Percentiles rank a stretch among this genome's conserved stretches.
These are phyloP conservation scores for Eutrigla gurnardus DNA, from an alignment of 2,797 vertebrate genomes.

Conservation along the genomic window DNA sequence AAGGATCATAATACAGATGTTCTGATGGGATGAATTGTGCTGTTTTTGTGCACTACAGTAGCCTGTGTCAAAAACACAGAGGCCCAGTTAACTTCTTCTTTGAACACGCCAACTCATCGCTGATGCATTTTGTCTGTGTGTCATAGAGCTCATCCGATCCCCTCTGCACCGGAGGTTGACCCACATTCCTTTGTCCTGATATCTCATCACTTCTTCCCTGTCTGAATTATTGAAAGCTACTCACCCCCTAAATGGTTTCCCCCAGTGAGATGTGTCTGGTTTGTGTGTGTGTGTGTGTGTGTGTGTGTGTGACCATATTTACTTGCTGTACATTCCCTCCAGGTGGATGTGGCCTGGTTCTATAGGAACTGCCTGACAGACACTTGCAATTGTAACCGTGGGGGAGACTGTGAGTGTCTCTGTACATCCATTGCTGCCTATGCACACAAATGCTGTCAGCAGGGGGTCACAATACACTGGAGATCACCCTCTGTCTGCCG, in stretches of 20 bases:
- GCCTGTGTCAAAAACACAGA: slow-evolving; percentile 20
- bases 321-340: slow-evolving; percentile 38
- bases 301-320: slow-evolving; percentile 35
- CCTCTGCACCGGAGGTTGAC: slow-evolving; percentile 61
- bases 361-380: slow-evolving; percentile 98
- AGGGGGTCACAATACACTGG: slow-evolving; percentile 92
- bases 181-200: slow-evolving; percentile 77
- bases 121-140: slow-evolving; percentile 57
- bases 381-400: slow-evolving; percentile 97
- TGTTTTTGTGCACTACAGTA: slow-evolving; percentile 13
- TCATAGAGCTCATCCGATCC: slow-evolving; percentile 66
- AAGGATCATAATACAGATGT: background rate
- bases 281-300: slow-evolving; percentile 38
- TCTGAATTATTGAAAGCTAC: slow-evolving; percentile 79
- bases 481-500: slow-evolving; percentile 92
- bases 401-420: slow-evolving; percentile 96
- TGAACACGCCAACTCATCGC: slow-evolving; percentile 38
- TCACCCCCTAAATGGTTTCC: slow-evolving; percentile 61
- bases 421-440: slow-evolving; percentile 96
- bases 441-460: slow-evolving; percentile 97
- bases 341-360: slow-evolving; percentile 99
- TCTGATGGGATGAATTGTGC: background rate
- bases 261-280: slow-evolving; percentile 58
- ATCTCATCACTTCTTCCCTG: slow-evolving; percentile 61
- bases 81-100: slow-evolving; percentile 16